Percentiles rank a stretch among this genome's conserved stretches.
Conservation (phyloP, 2,113 vertebrate species). For the Aythya baeri region DNA sequence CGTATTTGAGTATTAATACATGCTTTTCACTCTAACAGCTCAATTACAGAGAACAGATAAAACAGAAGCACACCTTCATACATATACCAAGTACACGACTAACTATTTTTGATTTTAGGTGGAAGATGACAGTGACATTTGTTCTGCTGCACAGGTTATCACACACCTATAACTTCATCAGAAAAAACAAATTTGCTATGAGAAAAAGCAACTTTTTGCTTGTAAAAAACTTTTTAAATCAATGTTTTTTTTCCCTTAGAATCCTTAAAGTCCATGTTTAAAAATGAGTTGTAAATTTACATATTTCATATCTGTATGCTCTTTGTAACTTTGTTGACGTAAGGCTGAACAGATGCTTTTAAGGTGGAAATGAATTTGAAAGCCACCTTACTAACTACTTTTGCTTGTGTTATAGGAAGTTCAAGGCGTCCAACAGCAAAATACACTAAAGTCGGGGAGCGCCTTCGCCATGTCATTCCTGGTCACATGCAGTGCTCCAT, state of each 20-base stretch:
- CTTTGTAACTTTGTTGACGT: fast-evolving
- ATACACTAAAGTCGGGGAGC: conserved; percentile 96
- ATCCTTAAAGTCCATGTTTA: neutral
- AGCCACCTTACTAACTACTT: neutral
- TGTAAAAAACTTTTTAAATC: too few relatives aligned
- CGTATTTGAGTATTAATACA: neutral
- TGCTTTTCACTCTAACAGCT: neutral
- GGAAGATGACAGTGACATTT: neutral
- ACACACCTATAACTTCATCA: neutral
- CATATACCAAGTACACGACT: neutral
- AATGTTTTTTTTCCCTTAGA: neutral
- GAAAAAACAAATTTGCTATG: neutral
- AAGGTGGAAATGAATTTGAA: neutral
- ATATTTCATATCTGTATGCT: neutral
- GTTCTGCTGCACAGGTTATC: neutral
- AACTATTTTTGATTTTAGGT: neutral
- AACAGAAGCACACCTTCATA: neutral
- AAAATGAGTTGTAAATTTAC: neutral
- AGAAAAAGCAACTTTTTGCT: neutral
- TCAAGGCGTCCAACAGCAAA: conserved; percentile 87
- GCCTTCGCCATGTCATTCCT: conserved; percentile 92
- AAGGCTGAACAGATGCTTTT: fast-evolving
- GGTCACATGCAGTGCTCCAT: conserved; percentile 96
- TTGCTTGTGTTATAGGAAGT: conserved; percentile 73
- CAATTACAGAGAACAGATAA: neutral